These are phyloP conservation scores for Perodicticus potto DNA, from an alignment of 2,797 vertebrate genomes.

Conservation along the genomic window DNA sequence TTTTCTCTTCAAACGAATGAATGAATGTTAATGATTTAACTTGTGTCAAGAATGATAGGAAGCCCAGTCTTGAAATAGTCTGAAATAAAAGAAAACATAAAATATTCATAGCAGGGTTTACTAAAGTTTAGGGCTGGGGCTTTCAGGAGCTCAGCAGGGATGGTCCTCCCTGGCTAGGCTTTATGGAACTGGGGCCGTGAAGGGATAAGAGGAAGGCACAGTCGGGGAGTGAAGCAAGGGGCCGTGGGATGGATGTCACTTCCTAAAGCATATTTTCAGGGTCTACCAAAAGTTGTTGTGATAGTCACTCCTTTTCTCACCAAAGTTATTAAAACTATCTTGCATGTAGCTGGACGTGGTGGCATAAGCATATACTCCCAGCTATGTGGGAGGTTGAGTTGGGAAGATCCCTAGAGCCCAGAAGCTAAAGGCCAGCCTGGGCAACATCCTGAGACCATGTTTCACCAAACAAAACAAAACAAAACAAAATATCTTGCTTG, in stretches of 20 bases:
- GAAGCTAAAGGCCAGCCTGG: not conserved
- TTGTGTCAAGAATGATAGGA: not conserved
- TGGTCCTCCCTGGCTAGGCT: not conserved
- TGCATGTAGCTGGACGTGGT: not conserved
- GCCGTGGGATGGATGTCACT: not conserved
- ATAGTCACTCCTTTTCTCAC: not conserved
- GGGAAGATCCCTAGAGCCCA: not conserved
- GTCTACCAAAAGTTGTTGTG: not conserved
- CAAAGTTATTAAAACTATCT: not conserved
- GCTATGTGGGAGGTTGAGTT: not conserved
- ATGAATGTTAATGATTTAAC: not conserved
- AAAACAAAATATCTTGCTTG: not conserved
- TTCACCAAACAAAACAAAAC: too few relatives aligned
- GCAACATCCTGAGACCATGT: not conserved
- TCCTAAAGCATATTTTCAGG: not conserved
- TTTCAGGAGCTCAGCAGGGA: not conserved
- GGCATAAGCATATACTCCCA: not conserved
- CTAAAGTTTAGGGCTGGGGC: not conserved
- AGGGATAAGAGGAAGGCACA: not conserved
- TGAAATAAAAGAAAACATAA: constrained; percentile 11
- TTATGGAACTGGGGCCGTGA: rapidly evolving
- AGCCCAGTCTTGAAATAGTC: not conserved
- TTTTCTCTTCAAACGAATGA: constrained; percentile 16
- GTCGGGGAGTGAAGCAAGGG: rapidly evolving
- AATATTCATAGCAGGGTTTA: not conserved